These are phyloP conservation scores for Cydia amplana DNA, from an alignment of 1,140 invertebrate genomes.

Conservation along the genomic window DNA sequence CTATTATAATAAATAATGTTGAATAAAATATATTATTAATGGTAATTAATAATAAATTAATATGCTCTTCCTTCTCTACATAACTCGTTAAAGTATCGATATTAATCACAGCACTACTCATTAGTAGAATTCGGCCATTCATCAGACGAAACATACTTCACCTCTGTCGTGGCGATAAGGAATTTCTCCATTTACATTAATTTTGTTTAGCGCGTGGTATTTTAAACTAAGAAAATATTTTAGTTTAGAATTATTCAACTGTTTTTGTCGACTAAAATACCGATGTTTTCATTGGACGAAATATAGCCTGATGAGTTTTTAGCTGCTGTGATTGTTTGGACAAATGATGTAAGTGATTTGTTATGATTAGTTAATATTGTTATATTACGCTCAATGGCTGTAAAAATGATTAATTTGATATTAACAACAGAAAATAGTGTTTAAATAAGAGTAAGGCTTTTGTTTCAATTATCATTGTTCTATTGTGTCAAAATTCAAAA, in stretches of 20 bases:
- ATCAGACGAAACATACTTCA: conserved; percentile 64
- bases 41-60: too few species aligned
- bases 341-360: conserved; percentile 2
- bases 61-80: not conserved
- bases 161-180: conserved; percentile 58
- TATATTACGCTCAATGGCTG: too few species aligned
- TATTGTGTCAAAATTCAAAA: too few species aligned
- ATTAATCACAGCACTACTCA: conserved; percentile 43
- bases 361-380: conserved; percentile 4
- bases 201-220: conserved; percentile 49
- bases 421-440: too few species aligned
- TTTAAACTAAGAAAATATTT: conserved; percentile 64
- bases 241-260: conserved; percentile 18
- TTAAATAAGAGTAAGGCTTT: not conserved
- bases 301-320: conserved; percentile 13
- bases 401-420: not conserved
- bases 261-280: conserved; percentile 15
- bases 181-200: conserved; percentile 66
- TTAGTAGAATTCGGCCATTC: conserved; percentile 61
- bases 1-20: too few species aligned
- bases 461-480: not conserved
- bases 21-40: too few species aligned
- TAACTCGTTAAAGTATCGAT: conserved; percentile 38
- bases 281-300: conserved; percentile 19
- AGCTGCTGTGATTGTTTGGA: conserved; percentile 17